These are phyloP conservation scores for Sula dactylatra DNA, from an alignment of 2,113 vertebrate genomes.

Conservation along the genomic window DNA sequence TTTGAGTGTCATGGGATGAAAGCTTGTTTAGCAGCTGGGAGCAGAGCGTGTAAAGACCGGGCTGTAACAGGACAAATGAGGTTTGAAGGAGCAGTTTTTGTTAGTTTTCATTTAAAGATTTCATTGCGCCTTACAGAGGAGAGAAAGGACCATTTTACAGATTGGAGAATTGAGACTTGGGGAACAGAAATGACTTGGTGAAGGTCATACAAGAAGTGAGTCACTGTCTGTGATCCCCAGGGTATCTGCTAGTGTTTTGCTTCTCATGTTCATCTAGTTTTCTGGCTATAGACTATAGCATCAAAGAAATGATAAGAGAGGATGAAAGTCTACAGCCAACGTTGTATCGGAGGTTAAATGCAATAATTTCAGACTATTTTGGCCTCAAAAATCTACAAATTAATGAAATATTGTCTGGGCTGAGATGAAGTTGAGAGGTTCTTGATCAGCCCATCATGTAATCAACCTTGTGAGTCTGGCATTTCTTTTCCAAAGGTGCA, in stretches of 20 bases:
- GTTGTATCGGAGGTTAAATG: not conserved
- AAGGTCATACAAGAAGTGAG: not conserved
- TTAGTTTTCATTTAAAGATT: accelerated
- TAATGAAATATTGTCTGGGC: not conserved
- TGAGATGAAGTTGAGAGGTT: not conserved
- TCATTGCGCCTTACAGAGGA: accelerated
- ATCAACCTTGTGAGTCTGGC: not conserved
- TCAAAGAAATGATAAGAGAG: not conserved
- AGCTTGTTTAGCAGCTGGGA: not conserved
- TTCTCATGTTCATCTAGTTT: not conserved
- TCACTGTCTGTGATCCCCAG: not conserved
- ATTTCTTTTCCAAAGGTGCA: not conserved
- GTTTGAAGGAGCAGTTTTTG: not conserved
- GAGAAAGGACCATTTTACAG: not conserved
- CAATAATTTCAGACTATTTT: not conserved
- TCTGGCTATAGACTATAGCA: not conserved
- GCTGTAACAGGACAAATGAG: accelerated
- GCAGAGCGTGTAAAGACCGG: not conserved
- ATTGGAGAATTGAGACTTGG: accelerated
- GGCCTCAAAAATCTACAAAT: not conserved
- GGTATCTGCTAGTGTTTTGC: not conserved
- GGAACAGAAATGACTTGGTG: accelerated
- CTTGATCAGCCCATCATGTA: not conserved
- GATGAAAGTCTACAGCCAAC: not conserved
- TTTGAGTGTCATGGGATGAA: not conserved